A percentile compares a stretch with the other conserved stretches of the same genome.
phyloP scores from a whole-genome alignment of 1,140 invertebrate species.

The Drosophila guanche region DNA sequence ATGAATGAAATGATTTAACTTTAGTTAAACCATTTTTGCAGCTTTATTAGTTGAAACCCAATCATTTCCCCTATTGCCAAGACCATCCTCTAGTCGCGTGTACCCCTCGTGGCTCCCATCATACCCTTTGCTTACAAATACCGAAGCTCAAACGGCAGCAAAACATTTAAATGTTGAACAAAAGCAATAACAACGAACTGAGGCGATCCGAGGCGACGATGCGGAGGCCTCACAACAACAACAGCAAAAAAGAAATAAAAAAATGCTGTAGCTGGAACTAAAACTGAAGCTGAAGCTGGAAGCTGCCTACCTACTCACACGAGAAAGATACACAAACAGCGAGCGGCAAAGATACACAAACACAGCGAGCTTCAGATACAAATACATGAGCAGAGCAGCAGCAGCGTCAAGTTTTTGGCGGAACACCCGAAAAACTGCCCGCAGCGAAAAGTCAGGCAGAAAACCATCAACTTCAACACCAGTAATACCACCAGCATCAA shows the following conservation, averaged over 20 bases:
- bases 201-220: slow-evolving; percentile 8
- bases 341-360: too few relatives aligned
- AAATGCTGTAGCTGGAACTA: slow-evolving; percentile 38
- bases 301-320: slow-evolving; percentile 12
- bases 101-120: background rate
- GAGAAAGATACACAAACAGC: slow-evolving; percentile 52
- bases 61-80: too few relatives aligned
- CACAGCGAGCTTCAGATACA: slow-evolving; percentile 40
- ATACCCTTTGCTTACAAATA: slow-evolving; percentile 21
- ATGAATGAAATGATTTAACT: too few relatives aligned
- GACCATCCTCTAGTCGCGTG: too few relatives aligned
- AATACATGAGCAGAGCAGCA: slow-evolving; percentile 54
- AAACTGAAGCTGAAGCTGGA: slow-evolving; percentile 28
- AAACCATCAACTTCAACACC: slow-evolving; percentile 48
- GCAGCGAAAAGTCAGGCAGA: slow-evolving; percentile 46
- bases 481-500: slow-evolving; percentile 42
- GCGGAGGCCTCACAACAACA: slow-evolving; percentile 14
- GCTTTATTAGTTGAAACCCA: too few relatives aligned
- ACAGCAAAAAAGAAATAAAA: slow-evolving; percentile 20
- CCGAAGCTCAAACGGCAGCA: slow-evolving; percentile 72
- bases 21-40: too few relatives aligned
- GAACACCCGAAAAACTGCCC: slow-evolving; percentile 49
- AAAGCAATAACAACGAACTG: slow-evolving; percentile 73
- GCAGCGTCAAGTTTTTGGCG: slow-evolving; percentile 22
- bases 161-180: slow-evolving; percentile 82